Percentiles rank a stretch among this genome's conserved stretches.
Conservation (phyloP, 2,797 vertebrate species). For the Allobates femoralis region DNA sequence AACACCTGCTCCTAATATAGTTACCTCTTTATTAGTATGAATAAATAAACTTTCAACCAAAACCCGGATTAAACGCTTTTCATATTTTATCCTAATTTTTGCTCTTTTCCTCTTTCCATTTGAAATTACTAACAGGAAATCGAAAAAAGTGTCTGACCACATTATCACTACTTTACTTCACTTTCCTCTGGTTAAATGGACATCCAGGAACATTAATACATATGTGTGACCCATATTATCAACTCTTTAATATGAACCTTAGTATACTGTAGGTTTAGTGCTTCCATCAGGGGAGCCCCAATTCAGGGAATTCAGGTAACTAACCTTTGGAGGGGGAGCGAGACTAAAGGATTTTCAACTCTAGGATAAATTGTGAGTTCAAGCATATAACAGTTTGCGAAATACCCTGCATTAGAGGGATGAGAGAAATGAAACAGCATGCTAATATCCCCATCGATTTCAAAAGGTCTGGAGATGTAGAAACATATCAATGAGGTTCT, state of each 20-base stretch:
- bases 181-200: background rate
- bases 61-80: background rate
- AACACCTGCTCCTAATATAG: too few relatives aligned
- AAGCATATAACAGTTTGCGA: background rate
- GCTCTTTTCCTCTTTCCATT: background rate
- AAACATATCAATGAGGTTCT: slow-evolving; percentile 13
- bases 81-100: background rate
- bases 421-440: slow-evolving; percentile 27
- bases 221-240: background rate
- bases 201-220: background rate
- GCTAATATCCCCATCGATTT: background rate
- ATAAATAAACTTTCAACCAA: too few relatives aligned
- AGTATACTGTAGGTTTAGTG: background rate
- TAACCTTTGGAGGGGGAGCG: too few relatives aligned
- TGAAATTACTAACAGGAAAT: background rate
- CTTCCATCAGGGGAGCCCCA: background rate
- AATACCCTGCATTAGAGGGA: background rate
- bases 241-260: background rate
- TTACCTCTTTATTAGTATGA: too few relatives aligned
- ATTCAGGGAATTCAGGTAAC: background rate
- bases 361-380: background rate
- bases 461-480: background rate
- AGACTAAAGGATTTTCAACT: background rate
- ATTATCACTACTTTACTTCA: background rate
- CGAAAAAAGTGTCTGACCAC: background rate